These are phyloP conservation scores for Meteorus sp. DNA, from an alignment of 1,140 invertebrate genomes.

Conservation along the genomic window DNA sequence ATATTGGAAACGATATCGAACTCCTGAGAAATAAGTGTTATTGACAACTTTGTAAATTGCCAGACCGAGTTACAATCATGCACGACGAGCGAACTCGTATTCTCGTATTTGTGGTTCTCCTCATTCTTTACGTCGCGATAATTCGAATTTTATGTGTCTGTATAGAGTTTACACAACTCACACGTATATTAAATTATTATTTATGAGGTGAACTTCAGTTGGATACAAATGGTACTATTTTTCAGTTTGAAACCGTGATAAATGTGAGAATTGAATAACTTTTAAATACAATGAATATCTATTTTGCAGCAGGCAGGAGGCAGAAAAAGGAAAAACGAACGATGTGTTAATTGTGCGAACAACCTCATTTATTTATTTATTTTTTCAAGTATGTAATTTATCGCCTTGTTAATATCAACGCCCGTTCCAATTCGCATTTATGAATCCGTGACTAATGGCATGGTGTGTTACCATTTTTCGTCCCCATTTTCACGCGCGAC, in stretches of 20 bases:
- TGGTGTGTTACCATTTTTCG: background rate
- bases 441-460: conserved; percentile 11
- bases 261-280: background rate
- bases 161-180: too few species aligned
- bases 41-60: conserved; percentile 36
- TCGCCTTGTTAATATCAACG: conserved; percentile 8
- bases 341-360: conserved; percentile 4
- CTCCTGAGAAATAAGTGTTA: conserved; percentile 35
- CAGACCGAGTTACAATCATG: background rate
- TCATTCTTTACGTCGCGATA: too few species aligned
- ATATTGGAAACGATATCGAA: conserved; percentile 1
- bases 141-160: too few species aligned
- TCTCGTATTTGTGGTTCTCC: too few species aligned
- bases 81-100: too few species aligned
- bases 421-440: background rate
- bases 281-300: background rate
- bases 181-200: too few species aligned
- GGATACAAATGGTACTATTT: too few species aligned
- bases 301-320: too few species aligned
- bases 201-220: too few species aligned
- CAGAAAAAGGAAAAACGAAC: conserved; percentile 15
- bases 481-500: background rate
- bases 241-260: too few species aligned
- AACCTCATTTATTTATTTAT: too few species aligned
- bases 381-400: conserved; percentile 14